phyloP scores from a whole-genome alignment of 2,797 vertebrate genomes.

The Steatocranus sp. region DNA sequence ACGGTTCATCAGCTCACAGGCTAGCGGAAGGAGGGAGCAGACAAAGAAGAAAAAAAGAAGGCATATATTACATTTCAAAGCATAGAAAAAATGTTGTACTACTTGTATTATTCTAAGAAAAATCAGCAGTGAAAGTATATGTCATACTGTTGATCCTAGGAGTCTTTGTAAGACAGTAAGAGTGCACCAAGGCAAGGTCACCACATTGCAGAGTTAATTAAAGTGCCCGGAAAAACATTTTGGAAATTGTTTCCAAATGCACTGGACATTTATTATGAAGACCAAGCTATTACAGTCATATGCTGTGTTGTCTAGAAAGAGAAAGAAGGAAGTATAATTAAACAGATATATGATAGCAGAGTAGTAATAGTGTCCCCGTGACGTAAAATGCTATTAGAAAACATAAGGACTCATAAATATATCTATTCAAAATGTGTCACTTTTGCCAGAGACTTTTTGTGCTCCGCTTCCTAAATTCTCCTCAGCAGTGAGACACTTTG shows the following conservation, averaged over 20 bases:
- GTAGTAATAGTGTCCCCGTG: not conserved
- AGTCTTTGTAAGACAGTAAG: not conserved
- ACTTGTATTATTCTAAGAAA: not conserved
- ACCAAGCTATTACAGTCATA: not conserved
- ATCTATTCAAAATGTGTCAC: not conserved
- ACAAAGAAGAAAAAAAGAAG: not conserved
- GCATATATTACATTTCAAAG: slow-evolving; percentile 1
- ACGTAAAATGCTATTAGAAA: not conserved
- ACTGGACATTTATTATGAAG: not conserved
- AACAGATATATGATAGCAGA: not conserved
- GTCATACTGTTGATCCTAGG: not conserved
- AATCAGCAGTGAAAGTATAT: not conserved
- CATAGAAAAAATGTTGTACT: not conserved
- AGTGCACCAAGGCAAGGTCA: not conserved
- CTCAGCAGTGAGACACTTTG: not conserved
- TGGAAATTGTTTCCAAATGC: not conserved
- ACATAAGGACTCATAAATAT: not conserved
- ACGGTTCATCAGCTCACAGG: slow-evolving; percentile 98
- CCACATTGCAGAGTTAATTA: not conserved
- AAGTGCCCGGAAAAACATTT: not conserved
- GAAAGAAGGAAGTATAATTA: not conserved
- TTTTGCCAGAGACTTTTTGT: slow-evolving; percentile 4
- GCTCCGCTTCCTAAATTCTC: not conserved
- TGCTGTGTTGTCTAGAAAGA: not conserved
- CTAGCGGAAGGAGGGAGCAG: slow-evolving; percentile 55